Evolutionary conservation across 1,140 invertebrate genomes (phyloP).

Genomic region (Drosophila watanabei): DNA sequence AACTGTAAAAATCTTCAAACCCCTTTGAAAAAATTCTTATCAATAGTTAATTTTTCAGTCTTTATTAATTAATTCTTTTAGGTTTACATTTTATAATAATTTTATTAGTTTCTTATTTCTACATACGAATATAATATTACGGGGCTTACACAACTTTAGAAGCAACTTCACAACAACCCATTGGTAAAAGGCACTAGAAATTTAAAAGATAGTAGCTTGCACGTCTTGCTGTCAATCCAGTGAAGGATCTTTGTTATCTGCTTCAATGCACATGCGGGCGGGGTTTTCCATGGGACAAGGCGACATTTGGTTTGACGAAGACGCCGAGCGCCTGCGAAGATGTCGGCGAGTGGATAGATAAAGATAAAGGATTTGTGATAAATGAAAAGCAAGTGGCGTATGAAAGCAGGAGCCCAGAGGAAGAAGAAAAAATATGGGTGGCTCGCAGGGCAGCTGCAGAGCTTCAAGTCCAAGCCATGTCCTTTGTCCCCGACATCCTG

Average conservation of each 20-base stretch:
- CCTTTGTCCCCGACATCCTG: conserved; percentile 39
- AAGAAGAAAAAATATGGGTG: conserved; percentile 67
- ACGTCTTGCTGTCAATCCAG: conserved; percentile 80
- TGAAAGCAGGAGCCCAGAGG: conserved; percentile 70
- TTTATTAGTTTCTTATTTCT: not conserved
- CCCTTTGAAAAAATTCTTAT: not conserved
- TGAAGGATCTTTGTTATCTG: conserved; percentile 83
- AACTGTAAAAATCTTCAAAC: not conserved
- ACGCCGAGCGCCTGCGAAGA: conserved; percentile 56
- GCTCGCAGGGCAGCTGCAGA: conserved; percentile 12
- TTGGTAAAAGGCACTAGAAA: conserved; percentile 59
- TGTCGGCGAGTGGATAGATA: conserved; percentile 79
- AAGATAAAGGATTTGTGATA: conserved; percentile 79
- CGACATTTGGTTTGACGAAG: conserved; percentile 74
- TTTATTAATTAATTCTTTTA: not conserved
- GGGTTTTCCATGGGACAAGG: conserved; percentile 21
- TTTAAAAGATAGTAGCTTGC: conserved; percentile 71
- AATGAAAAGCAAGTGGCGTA: conserved; percentile 82
- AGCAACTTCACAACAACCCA: not conserved
- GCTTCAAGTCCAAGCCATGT: conserved; percentile 21
- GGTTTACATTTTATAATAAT: not conserved
- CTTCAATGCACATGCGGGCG: conserved; percentile 73
- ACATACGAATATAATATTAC: too few relatives aligned
- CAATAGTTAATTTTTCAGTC: not conserved
- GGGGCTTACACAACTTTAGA: too few relatives aligned